phyloP scores from a whole-genome alignment of 2,113 vertebrate genomes.

The Carettochelys insculpta region DNA sequence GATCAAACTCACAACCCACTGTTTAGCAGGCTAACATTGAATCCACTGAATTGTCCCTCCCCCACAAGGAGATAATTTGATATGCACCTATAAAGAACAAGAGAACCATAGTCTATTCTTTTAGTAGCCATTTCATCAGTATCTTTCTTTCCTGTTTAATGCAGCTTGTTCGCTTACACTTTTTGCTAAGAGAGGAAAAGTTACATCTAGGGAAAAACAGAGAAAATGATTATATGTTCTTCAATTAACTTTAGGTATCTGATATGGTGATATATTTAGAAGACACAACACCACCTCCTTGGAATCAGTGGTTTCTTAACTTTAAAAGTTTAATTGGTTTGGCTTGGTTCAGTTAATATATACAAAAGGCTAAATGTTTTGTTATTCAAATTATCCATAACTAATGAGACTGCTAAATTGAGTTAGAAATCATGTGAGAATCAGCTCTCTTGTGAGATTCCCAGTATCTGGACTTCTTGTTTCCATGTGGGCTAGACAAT shows the following conservation, averaged over 20 bases:
- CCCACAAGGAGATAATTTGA: no score
- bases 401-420: neutral
- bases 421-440: neutral
- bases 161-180: neutral
- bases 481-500: neutral
- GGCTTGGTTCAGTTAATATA: no score
- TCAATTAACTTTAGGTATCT: no score
- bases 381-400: neutral
- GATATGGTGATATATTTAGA: rapidly evolving
- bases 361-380: neutral
- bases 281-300: neutral
- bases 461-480: neutral
- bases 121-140: rapidly evolving
- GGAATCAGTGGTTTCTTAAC: neutral
- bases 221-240: neutral
- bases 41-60: no score
- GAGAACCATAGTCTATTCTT: neutral
- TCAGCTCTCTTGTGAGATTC: neutral
- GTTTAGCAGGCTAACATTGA: no score
- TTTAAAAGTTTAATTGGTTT: no score
- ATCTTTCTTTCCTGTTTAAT: neutral
- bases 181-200: neutral
- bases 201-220: neutral
- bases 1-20: no score
- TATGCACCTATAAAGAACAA: neutral